Percentiles rank a stretch among this genome's conserved stretches.
These are phyloP conservation scores for Sparus aurata DNA, from an alignment of 2,797 vertebrate genomes.

Conservation along the genomic window DNA sequence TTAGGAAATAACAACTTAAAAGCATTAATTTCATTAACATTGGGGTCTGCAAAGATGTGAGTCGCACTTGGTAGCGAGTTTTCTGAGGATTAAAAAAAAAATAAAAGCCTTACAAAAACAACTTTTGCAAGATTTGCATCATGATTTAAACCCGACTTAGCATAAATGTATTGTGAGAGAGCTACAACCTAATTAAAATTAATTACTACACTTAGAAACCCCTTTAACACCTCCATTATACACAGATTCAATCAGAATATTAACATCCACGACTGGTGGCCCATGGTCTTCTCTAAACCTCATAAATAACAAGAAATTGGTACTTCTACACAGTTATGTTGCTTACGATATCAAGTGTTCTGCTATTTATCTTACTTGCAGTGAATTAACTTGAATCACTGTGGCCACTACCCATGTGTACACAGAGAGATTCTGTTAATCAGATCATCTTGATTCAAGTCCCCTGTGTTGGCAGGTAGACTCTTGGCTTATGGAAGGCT, in stretches of 20 bases:
- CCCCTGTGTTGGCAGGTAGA: constrained; percentile 37
- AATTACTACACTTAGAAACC: constrained; percentile 9
- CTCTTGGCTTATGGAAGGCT: constrained; percentile 34
- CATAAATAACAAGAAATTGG: constrained; percentile 14
- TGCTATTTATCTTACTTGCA: constrained; percentile 21
- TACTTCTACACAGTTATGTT: constrained; percentile 3
- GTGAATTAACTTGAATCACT: constrained; percentile 38
- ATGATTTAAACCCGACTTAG: constrained; percentile 22
- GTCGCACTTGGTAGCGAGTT: constrained; percentile 47
- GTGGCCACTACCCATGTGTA: constrained; percentile 39
- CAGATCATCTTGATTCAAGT: constrained; percentile 48
- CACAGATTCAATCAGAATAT: constrained; percentile 37
- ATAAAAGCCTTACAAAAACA: not conserved
- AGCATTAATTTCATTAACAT: constrained; percentile 48
- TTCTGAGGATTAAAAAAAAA: constrained; percentile 10
- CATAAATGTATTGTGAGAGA: constrained; percentile 7
- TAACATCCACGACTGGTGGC: constrained; percentile 9
- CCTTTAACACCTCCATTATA: constrained; percentile 26
- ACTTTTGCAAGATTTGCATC: not conserved
- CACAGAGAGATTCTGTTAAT: constrained; percentile 44
- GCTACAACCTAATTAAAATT: constrained; percentile 23
- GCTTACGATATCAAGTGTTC: constrained; percentile 14
- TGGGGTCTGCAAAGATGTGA: constrained; percentile 35
- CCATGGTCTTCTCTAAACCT: constrained; percentile 3
- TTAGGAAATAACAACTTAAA: constrained; percentile 31